These are phyloP conservation scores for Pao palembangensis DNA, from an alignment of 2,113 vertebrate genomes.

Conservation along the genomic window DNA sequence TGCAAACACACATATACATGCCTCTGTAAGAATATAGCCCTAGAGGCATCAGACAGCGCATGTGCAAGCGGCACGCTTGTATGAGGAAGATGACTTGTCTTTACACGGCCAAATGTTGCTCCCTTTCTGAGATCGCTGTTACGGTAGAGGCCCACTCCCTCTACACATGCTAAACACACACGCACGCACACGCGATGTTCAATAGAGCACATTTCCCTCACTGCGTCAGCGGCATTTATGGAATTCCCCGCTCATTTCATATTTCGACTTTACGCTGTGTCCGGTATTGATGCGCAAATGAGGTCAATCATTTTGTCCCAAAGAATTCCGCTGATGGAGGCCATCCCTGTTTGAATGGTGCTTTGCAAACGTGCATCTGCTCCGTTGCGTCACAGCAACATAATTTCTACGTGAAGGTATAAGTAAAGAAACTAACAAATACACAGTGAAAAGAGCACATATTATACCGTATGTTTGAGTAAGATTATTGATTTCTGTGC, in stretches of 20 bases:
- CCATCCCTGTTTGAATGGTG: not conserved
- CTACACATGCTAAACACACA: not conserved
- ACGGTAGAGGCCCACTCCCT: slow-evolving; percentile 38
- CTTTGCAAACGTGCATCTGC: too few relatives aligned
- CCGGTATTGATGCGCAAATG: not conserved
- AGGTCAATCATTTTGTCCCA: slow-evolving; percentile 45
- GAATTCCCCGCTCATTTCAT: slow-evolving; percentile 23
- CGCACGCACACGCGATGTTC: slow-evolving; percentile 1
- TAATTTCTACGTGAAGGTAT: too few relatives aligned
- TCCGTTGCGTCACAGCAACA: too few relatives aligned
- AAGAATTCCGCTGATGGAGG: slow-evolving; percentile 6
- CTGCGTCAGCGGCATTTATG: slow-evolving; percentile 9
- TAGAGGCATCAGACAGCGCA: not conserved
- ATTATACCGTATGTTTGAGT: not conserved
- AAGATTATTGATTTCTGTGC: not conserved
- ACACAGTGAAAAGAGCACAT: too few relatives aligned
- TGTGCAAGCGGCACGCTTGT: slow-evolving; percentile 9
- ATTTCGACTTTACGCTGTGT: slow-evolving; percentile 1
- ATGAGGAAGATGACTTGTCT: slow-evolving; percentile 11
- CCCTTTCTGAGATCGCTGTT: slow-evolving; percentile 29
- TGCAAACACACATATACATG: slow-evolving; percentile 22
- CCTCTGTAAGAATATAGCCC: slow-evolving; percentile 21
- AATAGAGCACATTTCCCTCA: slow-evolving; percentile 12
- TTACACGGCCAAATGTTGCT: not conserved
- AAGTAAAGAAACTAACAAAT: too few relatives aligned